These are phyloP conservation scores for Eurytoma californica DNA, from an alignment of 2,888 invertebrate species.

Conservation along the genomic window DNA sequence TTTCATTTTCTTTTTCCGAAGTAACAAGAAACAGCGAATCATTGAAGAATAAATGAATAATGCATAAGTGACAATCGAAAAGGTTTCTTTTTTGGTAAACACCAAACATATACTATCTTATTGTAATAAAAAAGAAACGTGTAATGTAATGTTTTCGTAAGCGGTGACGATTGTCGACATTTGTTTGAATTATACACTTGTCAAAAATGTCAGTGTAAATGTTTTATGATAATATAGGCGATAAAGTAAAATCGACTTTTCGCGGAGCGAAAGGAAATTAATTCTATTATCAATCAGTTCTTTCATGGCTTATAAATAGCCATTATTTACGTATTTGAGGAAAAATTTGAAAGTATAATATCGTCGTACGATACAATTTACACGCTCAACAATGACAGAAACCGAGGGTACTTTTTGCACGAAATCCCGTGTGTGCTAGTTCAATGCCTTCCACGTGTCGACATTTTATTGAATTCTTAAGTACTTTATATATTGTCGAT, in stretches of 20 bases:
- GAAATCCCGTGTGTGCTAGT: neutral
- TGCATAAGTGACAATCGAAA: no score
- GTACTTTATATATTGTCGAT: neutral
- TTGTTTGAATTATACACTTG: no score
- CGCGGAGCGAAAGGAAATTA: neutral
- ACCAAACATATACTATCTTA: no score
- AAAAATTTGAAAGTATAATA: conserved; percentile 38
- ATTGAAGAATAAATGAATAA: no score
- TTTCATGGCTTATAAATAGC: neutral
- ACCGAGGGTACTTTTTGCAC: neutral
- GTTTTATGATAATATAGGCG: neutral
- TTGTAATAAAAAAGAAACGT: no score
- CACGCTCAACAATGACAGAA: neutral
- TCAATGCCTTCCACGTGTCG: conserved; percentile 4
- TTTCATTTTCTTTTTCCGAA: no score
- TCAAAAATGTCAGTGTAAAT: neutral
- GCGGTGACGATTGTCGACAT: no score
- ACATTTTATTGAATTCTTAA: conserved; percentile 27
- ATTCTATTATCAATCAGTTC: neutral
- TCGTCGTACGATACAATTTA: neutral
- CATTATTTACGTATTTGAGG: conserved; percentile 27
- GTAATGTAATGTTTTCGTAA: no score
- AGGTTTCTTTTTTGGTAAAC: no score
- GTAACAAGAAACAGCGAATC: no score
- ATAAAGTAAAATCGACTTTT: conserved; percentile 1